Conservation (phyloP, 2,888 invertebrate species). For the Terebella lapidaria region DNA sequence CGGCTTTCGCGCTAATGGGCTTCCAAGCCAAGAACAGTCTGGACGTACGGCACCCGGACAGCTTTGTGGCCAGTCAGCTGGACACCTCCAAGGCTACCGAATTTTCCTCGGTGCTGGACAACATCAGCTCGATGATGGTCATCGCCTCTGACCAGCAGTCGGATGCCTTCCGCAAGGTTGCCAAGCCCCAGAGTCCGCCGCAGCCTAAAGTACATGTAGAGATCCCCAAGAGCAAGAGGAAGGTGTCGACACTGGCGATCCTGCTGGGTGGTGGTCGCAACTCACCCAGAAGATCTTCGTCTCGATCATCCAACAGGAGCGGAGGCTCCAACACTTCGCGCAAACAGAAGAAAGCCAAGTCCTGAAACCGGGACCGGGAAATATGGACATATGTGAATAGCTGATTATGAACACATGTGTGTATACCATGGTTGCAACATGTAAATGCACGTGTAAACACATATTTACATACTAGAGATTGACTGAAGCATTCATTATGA, state of each 20-base stretch:
- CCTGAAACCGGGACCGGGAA: too few species aligned
- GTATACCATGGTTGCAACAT: too few species aligned
- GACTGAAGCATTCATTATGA: too few species aligned
- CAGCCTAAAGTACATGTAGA: neutral
- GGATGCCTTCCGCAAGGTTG: conserved; percentile 30
- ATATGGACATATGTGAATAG: too few species aligned
- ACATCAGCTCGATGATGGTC: conserved; percentile 30
- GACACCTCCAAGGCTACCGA: neutral
- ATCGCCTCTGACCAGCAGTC: conserved; percentile 33
- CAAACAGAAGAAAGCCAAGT: too few species aligned
- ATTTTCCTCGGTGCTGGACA: neutral
- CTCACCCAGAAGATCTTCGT: too few species aligned
- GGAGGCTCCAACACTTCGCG: too few species aligned
- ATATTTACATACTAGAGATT: too few species aligned
- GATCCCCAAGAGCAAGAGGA: neutral
- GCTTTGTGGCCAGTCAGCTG: neutral
- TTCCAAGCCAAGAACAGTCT: neutral
- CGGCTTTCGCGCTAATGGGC: neutral
- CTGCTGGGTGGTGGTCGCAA: neutral
- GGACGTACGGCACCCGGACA: neutral
- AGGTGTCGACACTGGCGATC: neutral
- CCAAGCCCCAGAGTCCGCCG: neutral
- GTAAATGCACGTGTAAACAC: too few species aligned
- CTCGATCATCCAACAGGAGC: too few species aligned
- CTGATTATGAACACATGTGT: too few species aligned